These are phyloP conservation scores for Hylia prasina DNA, from an alignment of 2,113 vertebrate species.

Conservation along the genomic window DNA sequence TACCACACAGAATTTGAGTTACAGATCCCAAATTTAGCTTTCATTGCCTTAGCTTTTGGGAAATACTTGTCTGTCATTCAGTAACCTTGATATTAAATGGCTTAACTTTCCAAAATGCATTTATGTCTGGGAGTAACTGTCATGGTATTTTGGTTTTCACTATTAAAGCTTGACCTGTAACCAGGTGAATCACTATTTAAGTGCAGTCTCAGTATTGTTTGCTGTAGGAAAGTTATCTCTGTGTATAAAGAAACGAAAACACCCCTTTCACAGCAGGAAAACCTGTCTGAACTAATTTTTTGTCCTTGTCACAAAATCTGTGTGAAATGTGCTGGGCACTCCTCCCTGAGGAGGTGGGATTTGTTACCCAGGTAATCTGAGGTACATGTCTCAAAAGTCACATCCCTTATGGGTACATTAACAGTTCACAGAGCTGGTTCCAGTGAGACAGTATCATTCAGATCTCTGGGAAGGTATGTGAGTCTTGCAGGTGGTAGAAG, in stretches of 20 bases:
- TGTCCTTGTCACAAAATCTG: not conserved
- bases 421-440: not conserved
- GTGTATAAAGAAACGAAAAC: not conserved
- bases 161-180: not conserved
- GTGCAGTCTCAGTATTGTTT: not conserved
- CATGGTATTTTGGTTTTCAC: not conserved
- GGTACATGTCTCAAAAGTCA: not conserved
- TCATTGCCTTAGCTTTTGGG: not conserved
- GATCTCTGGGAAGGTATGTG: not conserved
- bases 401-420: not conserved
- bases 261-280: not conserved
- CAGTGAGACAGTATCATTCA: not conserved
- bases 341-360: not conserved
- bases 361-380: not conserved
- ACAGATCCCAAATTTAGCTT: not conserved
- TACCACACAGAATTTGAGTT: not conserved
- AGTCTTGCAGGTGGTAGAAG: not conserved
- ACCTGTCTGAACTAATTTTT: not conserved
- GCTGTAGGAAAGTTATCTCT: not conserved
- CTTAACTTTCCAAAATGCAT: not conserved
- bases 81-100: constrained; percentile 1
- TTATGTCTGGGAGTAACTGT: not conserved
- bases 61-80: not conserved
- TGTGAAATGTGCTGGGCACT: not conserved
- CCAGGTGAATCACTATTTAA: not conserved